Conservation (phyloP, 2,113 vertebrate genomes). For the Damaliscus lunatus region DNA sequence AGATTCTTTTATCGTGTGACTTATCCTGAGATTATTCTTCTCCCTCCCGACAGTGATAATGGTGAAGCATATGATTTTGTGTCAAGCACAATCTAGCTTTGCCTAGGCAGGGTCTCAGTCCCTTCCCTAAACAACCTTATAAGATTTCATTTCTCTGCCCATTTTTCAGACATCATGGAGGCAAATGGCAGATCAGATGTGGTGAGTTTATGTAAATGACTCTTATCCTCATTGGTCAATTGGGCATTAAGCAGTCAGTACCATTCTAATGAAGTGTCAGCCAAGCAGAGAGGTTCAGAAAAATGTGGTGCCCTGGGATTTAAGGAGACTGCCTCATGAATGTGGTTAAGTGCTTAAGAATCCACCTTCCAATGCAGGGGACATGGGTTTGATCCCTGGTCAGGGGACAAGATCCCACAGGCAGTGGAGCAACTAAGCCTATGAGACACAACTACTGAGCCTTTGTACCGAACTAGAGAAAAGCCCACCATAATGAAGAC, state of each 20-base stretch:
- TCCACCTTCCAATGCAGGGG: not conserved
- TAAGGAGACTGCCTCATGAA: not conserved
- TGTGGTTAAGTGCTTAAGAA: not conserved
- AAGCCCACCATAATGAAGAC: not conserved
- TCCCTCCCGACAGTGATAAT: not conserved
- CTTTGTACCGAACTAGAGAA: not conserved
- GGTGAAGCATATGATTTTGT: not conserved
- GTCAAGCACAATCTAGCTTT: not conserved
- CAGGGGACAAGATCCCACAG: not conserved
- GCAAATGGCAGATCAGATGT: not conserved
- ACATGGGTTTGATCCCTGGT: rapidly evolving
- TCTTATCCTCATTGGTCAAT: not conserved
- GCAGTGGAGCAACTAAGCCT: not conserved
- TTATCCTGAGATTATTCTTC: not conserved
- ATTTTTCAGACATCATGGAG: not conserved
- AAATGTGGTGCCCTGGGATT: not conserved
- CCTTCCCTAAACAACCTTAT: not conserved
- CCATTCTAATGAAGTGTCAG: not conserved
- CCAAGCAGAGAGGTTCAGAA: not conserved
- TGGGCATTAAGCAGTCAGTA: not conserved
- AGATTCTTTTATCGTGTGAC: not conserved
- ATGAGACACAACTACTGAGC: not conserved
- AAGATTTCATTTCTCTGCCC: rapidly evolving
- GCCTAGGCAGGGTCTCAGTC: too few relatives aligned
- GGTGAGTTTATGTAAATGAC: not conserved